These are phyloP conservation scores for Nasua narica DNA, from an alignment of 2,797 vertebrate species.

Conservation along the genomic window DNA sequence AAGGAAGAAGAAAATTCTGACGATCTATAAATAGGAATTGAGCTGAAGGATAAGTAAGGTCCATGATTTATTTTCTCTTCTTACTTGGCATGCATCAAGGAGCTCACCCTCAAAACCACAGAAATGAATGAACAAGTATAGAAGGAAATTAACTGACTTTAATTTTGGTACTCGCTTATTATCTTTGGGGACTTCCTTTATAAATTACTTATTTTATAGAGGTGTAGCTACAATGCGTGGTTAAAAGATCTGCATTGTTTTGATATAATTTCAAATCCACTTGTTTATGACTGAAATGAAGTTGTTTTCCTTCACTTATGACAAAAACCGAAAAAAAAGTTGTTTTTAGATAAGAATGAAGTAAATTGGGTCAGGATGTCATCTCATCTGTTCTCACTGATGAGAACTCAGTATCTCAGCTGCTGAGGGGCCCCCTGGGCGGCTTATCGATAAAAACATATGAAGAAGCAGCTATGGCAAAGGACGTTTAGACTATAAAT, in stretches of 20 bases:
- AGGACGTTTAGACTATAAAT: neutral
- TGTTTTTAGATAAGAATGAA: neutral
- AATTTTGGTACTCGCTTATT: neutral
- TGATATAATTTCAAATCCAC: neutral
- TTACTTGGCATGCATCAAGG: neutral
- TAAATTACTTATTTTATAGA: neutral
- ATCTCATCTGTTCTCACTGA: neutral
- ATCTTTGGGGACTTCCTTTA: neutral
- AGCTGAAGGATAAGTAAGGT: neutral
- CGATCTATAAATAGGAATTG: neutral
- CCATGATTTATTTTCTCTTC: neutral
- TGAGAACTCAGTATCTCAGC: neutral
- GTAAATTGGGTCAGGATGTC: neutral
- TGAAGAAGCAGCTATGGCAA: neutral
- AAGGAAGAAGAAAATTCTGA: neutral
- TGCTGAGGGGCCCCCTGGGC: neutral
- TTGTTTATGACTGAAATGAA: neutral
- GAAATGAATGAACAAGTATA: neutral
- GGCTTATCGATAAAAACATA: neutral
- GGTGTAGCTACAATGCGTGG: neutral
- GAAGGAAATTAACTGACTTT: neutral
- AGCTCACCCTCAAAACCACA: neutral
- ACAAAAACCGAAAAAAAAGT: neutral
- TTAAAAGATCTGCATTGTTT: neutral
- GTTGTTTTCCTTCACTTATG: neutral